phyloP scores from a whole-genome alignment of 2,113 vertebrate genomes.

The Silurus asotus region DNA sequence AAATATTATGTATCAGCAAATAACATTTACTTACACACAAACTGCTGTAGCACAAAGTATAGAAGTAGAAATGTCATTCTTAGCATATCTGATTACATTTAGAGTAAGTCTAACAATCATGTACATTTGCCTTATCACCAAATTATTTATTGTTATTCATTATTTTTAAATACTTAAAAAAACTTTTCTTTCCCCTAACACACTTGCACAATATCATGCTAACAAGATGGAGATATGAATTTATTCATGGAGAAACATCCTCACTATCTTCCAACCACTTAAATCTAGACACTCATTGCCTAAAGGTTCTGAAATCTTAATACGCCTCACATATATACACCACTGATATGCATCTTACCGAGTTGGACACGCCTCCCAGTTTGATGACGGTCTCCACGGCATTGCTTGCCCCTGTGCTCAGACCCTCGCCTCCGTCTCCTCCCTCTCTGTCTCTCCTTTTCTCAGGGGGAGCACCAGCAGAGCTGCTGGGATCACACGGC shows the following conservation, averaged over 20 bases:
- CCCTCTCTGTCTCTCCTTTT: constrained; percentile 88
- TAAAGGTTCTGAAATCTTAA: not conserved
- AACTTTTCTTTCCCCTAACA: not conserved
- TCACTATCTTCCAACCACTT: not conserved
- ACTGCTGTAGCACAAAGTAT: not conserved
- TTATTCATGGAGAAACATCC: not conserved
- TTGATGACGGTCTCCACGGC: constrained; percentile 96
- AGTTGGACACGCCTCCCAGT: constrained; percentile 90
- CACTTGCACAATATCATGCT: not conserved
- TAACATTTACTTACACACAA: not conserved
- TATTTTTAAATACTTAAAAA: not conserved
- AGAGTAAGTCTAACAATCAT: not conserved
- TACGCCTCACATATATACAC: not conserved
- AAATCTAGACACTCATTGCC: not conserved
- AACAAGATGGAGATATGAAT: not conserved
- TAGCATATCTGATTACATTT: not conserved
- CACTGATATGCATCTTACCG: constrained; percentile 67
- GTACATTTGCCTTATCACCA: not conserved
- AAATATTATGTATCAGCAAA: not conserved
- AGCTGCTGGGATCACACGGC: constrained; percentile 76
- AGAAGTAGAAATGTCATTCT: not conserved
- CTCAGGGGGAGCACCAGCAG: constrained; percentile 80
- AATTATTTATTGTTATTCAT: not conserved
- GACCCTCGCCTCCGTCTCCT: constrained; percentile 72
- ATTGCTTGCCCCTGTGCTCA: constrained; percentile 77